Evolutionary conservation across 2,113 vertebrate species (phyloP), one percentile per base, ranked within the genome.

Genomic region (Thunnus thynnus): DNA sequence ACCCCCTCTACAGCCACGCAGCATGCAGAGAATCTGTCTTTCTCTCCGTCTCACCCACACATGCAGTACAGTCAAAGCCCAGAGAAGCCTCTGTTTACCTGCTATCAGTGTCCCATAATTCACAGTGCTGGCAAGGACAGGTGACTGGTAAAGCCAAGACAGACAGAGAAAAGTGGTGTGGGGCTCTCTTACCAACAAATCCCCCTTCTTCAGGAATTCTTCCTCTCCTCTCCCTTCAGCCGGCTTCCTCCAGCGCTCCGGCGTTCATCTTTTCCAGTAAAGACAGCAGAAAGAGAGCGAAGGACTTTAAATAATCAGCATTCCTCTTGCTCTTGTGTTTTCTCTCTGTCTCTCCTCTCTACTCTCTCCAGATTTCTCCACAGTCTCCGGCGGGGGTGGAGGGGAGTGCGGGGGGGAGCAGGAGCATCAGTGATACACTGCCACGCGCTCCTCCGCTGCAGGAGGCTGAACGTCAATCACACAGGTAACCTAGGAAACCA

Each of bases 401-500:
- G 36, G 36, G 36, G 30, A 76, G 84, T 41, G 36, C 7, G 6
- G 50, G 32, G 72, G 72, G 11, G 62, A 77, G 85, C 72, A 20
- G 75, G 82, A 92, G 88, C 90, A 92, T 90, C 91, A 71, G 81
- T 76, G 93, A 91, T 89, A 86, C 91, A 87, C 65, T 66, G 78
- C 89, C 86, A 88, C 51, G 87, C 78, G 88, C 85, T 90, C 86
- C 86, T 90, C 86, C 86, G 84, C 91, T 93, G 92, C 92, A 90
- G 92, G 93, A 93, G 87, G 88, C 91, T 90, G 87, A 60, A 90
- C 80, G 94, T 94, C 93, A 94, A 93, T 95, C 94, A 95, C 79
- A 62, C 82, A 81, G 87, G 91, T 91, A 92, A 90, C 84, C 86
- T 67, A 83, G 86, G 90, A 60, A 90, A 90, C 87, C 47, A 30